phyloP scores from a whole-genome alignment of 2,113 vertebrate species.

The Corythornis vintsioides region DNA sequence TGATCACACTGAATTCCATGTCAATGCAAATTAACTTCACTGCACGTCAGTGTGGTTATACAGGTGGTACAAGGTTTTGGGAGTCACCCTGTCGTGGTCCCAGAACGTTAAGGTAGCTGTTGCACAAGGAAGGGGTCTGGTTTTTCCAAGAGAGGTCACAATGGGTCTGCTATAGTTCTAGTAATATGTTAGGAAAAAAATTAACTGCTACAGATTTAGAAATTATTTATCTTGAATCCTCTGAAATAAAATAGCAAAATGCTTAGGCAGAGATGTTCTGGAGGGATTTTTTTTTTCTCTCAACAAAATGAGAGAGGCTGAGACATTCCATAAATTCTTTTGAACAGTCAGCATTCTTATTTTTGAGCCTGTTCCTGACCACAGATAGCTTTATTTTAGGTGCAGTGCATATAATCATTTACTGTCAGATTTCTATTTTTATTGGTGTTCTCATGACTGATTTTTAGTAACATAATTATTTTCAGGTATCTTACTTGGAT shows the following conservation, averaged over 20 bases:
- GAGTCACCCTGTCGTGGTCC: background rate
- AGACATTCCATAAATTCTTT: background rate
- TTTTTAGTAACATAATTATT: background rate
- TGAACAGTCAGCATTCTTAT: background rate
- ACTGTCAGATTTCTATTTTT: background rate
- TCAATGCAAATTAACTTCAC: background rate
- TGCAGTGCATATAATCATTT: background rate
- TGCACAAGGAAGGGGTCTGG: background rate
- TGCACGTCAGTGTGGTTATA: too few relatives aligned
- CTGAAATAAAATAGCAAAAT: background rate
- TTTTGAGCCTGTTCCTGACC: background rate
- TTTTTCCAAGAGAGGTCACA: background rate
- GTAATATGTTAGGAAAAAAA: background rate
- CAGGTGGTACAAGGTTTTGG: background rate
- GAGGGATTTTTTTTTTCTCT: background rate
- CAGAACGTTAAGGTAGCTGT: background rate
- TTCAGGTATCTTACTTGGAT: background rate
- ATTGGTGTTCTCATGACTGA: background rate
- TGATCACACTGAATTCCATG: background rate
- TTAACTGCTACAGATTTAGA: background rate
- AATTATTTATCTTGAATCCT: background rate
- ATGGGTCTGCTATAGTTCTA: background rate
- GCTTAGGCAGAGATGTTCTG: background rate
- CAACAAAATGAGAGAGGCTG: background rate
- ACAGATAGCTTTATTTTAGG: background rate